These are phyloP conservation scores for Cheiracanthium punctorium DNA, from an alignment of 2,888 invertebrate genomes.

Conservation along the genomic window DNA sequence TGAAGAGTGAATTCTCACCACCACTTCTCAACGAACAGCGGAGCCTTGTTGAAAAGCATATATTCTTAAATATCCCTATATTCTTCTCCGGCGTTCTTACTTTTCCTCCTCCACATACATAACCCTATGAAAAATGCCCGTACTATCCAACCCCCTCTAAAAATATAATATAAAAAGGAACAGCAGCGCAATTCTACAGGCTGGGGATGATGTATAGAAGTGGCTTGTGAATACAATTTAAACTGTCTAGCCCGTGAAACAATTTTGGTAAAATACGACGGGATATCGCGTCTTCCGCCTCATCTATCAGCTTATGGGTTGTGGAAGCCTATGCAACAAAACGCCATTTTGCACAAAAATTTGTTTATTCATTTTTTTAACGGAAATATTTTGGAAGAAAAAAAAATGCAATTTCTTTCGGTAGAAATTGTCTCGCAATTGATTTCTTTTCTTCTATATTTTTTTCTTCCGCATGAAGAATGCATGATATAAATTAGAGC, in stretches of 20 bases:
- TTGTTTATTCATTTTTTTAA: conserved; percentile 59
- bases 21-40: too few species aligned
- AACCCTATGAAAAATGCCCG: neutral
- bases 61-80: too few species aligned
- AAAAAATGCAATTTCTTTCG: conserved; percentile 33
- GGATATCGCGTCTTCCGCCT: conserved; percentile 58
- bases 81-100: too few species aligned
- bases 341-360: conserved; percentile 38
- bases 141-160: neutral
- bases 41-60: too few species aligned
- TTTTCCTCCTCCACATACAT: neutral
- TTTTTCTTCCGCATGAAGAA: neutral
- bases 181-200: neutral
- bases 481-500: conserved; percentile 57
- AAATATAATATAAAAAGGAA: neutral
- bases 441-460: neutral
- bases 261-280: conserved; percentile 65
- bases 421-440: neutral
- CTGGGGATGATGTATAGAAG: conserved; percentile 59
- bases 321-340: conserved; percentile 43
- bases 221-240: conserved; percentile 57
- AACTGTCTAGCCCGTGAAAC: conserved; percentile 55
- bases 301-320: conserved; percentile 62
- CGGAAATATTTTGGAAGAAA: neutral
- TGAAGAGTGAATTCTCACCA: too few species aligned